phyloP scores from a whole-genome alignment of 2,888 invertebrate species.

The Eristalis arbustorum region DNA sequence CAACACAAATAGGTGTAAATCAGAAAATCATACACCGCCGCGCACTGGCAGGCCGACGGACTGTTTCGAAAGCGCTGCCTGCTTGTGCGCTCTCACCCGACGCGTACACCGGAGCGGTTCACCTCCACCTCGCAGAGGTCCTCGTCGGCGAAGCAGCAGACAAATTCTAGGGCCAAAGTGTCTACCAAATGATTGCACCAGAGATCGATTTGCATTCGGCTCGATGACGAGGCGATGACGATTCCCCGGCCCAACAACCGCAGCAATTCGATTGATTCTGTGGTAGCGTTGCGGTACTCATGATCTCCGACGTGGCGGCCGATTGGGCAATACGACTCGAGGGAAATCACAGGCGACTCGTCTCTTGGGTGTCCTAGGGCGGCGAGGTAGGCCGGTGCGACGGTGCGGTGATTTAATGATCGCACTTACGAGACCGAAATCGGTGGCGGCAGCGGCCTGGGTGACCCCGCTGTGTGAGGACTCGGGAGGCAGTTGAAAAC shows the following conservation, averaged over 20 bases:
- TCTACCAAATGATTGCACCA: constrained; percentile 68
- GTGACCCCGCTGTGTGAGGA: constrained; percentile 40
- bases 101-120: constrained; percentile 57
- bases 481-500: constrained; percentile 51
- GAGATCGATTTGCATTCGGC: constrained; percentile 66
- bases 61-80: constrained; percentile 43
- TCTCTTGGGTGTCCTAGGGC: constrained; percentile 43
- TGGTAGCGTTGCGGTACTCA: constrained; percentile 59
- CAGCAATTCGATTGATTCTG: constrained; percentile 61
- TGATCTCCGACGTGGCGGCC: constrained; percentile 59
- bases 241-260: constrained; percentile 41
- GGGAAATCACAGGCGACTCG: constrained; percentile 29
- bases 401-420: constrained; percentile 60
- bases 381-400: not conserved
- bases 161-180: constrained; percentile 69
- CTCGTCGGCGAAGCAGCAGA: constrained; percentile 38
- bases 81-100: constrained; percentile 64
- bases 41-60: not conserved
- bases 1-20: constrained; percentile 71
- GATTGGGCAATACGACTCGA: constrained; percentile 44
- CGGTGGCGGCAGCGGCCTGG: constrained; percentile 18
- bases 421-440: constrained; percentile 48
- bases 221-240: constrained; percentile 5
- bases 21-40: constrained; percentile 64
- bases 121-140: constrained; percentile 59